Evolutionary conservation across 2,113 vertebrate species (phyloP), one percentile per base, ranked within the genome.

Genomic region (Myiozetetes cayanensis): DNA sequence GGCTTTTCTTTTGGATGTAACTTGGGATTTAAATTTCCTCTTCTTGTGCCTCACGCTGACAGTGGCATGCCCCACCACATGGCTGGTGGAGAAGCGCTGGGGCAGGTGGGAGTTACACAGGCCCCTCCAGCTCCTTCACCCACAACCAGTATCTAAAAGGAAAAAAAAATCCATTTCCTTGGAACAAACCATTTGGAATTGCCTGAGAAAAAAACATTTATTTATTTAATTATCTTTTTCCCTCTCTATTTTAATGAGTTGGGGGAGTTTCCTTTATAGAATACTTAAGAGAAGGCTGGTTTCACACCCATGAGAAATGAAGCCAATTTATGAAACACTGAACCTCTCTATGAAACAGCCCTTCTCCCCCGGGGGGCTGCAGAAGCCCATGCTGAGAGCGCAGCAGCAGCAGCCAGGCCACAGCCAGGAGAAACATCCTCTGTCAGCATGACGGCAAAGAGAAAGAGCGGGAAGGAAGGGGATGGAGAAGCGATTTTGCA

Each of bases 401-500:
- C 46, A 62, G 21, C 23, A 90, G 58, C 56, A 76, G 58, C 58
- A 76, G 35, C 35, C 56, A 49, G 53, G 50, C 27, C 41, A 66
- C 0, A 2, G 87, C 82, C 92, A 90, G 96, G 76, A 96, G 92
- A 96, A 96, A 89, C 73, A 85, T 75, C 61, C 62, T 81, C 83
- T 90, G 92, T 90, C 86, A 88, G 75, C 79, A 68, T 0, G 14
- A 87, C 55, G 56, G 56, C 76, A 89, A 86, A 83, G 61, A 85
- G 91, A 89, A 61, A 56, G 61, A 89, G 72, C 15, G 73, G 31
- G 37, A 72, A 95, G 76, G 72, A 95, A 92, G 21, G 46, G 52
- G 72, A 75, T 31, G 66, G 76, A 70, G 85, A 87, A 87, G 61
- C 0, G 1, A 76, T 93, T 94, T 87, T 95, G 66, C 73, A 94